Evolutionary conservation across 2,113 vertebrate genomes (phyloP).

Genomic region (Cebus imitator): DNA sequence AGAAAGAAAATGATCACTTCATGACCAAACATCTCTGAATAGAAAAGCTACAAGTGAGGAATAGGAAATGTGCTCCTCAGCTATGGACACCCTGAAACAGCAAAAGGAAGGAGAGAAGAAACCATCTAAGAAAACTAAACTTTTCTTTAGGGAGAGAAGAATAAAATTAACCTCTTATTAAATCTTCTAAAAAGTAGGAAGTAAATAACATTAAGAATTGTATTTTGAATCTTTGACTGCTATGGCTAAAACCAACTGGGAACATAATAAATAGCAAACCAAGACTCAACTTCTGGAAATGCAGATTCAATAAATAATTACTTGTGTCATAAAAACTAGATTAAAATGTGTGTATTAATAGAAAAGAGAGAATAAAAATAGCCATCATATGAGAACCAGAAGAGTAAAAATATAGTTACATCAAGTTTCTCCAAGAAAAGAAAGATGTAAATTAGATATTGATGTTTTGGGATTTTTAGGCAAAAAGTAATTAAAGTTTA

Average conservation of each 20-base stretch:
- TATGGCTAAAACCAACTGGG: background rate
- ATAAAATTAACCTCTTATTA: conserved; percentile 39
- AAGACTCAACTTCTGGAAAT: conserved; percentile 10
- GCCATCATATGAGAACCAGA: background rate
- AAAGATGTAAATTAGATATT: conserved; percentile 19
- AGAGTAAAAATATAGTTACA: background rate
- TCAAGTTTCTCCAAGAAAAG: conserved; percentile 48
- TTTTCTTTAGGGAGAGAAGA: conserved; percentile 41
- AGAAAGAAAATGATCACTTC: conserved; percentile 17
- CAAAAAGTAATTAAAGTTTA: conserved; percentile 35
- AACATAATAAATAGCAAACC: background rate
- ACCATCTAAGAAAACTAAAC: conserved; percentile 24
- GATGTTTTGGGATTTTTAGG: background rate
- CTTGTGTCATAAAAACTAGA: background rate
- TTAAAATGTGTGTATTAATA: conserved; percentile 17
- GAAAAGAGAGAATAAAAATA: conserved; percentile 38
- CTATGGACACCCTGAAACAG: background rate
- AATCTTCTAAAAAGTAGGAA: background rate
- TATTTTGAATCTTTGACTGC: conserved; percentile 4
- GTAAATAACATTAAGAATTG: background rate
- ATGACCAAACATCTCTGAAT: conserved; percentile 1
- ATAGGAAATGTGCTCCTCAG: background rate
- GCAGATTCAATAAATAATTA: conserved; percentile 2
- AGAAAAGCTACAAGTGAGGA: conserved; percentile 14
- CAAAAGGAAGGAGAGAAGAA: conserved; percentile 13